A percentile compares a stretch with the other conserved stretches of the same genome.
Evolutionary conservation across 2,797 vertebrate species (phyloP).

Genomic region (Pseudochaenichthys georgianus): DNA sequence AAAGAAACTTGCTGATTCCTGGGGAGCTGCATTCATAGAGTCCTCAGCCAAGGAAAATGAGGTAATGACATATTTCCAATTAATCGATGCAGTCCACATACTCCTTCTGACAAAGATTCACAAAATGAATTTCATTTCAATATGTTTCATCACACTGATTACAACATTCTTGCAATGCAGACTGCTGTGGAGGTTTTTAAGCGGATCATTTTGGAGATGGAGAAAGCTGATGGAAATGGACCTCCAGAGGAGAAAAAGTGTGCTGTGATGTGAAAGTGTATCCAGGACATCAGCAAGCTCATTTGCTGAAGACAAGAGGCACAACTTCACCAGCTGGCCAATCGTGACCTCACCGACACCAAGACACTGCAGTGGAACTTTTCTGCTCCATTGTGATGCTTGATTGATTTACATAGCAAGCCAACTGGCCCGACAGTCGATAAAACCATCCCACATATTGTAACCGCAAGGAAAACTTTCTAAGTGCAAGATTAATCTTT

Average conservation of each 20-base stretch:
- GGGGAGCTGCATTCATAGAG: slow-evolving; percentile 90
- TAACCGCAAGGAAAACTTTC: slow-evolving; percentile 49
- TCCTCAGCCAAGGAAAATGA: slow-evolving; percentile 92
- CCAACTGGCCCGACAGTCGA: slow-evolving; percentile 53
- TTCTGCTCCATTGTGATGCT: slow-evolving; percentile 57
- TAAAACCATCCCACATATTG: slow-evolving; percentile 48
- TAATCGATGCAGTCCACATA: not conserved
- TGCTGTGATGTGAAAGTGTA: slow-evolving; percentile 81
- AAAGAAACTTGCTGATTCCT: slow-evolving; percentile 90
- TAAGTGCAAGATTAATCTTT: slow-evolving; percentile 41
- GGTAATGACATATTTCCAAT: slow-evolving; percentile 67
- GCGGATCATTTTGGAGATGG: slow-evolving; percentile 90
- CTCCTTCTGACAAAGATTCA: slow-evolving; percentile 10
- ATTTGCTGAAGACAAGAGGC: slow-evolving; percentile 80
- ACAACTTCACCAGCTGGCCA: slow-evolving; percentile 80
- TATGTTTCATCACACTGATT: not conserved
- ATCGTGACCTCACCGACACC: slow-evolving; percentile 68
- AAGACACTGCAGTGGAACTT: slow-evolving; percentile 67
- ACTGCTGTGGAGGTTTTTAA: slow-evolving; percentile 90
- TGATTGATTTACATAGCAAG: slow-evolving; percentile 65
- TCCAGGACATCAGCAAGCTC: slow-evolving; percentile 73
- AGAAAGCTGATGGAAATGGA: slow-evolving; percentile 87
- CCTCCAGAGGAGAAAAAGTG: slow-evolving; percentile 86
- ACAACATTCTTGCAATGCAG: slow-evolving; percentile 61
- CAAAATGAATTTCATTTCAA: not conserved